Evolutionary conservation across 2,113 vertebrate genomes (phyloP).

Genomic region (Cacatua alba): DNA sequence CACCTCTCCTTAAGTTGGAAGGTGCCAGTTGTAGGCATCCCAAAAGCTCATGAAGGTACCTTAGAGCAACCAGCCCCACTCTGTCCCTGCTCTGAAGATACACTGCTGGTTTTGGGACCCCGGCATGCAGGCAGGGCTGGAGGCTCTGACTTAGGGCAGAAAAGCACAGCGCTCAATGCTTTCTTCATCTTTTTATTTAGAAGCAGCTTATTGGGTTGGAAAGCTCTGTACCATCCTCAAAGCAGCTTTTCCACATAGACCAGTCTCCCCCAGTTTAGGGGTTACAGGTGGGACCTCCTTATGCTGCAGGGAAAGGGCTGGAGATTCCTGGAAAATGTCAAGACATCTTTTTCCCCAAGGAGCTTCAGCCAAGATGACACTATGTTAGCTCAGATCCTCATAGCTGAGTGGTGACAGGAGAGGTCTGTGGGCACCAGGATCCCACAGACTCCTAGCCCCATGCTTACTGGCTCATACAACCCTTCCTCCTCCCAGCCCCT

Average conservation of each 20-base stretch:
- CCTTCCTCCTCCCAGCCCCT: background rate
- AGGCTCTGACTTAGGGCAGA: background rate
- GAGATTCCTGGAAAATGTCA: background rate
- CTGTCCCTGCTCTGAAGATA: too few relatives aligned
- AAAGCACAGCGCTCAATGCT: accelerated
- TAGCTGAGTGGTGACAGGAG: background rate
- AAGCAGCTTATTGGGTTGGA: background rate
- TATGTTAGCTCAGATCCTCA: background rate
- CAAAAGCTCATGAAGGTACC: background rate
- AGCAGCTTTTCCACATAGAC: background rate
- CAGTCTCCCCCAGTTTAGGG: accelerated
- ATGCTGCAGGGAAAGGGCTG: background rate
- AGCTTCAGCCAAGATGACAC: background rate
- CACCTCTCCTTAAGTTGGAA: background rate
- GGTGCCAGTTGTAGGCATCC: background rate
- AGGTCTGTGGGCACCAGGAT: background rate
- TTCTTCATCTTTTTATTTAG: background rate
- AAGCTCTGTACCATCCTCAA: background rate
- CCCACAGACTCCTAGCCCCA: background rate
- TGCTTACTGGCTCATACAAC: background rate
- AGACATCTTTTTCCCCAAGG: background rate
- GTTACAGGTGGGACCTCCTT: background rate
- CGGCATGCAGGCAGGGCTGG: accelerated
- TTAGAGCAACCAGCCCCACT: background rate
- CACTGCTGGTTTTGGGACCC: background rate